Conservation (phyloP, 1,140 invertebrate species). For the Varroa destructor region DNA sequence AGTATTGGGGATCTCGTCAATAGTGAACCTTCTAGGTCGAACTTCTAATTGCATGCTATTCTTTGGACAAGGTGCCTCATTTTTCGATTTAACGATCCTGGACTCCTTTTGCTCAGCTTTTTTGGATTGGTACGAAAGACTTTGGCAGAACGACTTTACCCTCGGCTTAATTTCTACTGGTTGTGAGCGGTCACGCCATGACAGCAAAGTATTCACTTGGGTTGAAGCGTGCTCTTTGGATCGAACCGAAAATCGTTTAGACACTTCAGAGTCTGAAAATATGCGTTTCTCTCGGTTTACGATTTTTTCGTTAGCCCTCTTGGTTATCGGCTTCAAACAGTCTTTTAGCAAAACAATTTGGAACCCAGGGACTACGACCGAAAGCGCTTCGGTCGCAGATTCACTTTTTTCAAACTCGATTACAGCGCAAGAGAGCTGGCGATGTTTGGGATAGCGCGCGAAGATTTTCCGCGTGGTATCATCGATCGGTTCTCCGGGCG, state of each 20-base stretch:
- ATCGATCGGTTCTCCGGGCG: constrained; percentile 44
- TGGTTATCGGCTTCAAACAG: neutral
- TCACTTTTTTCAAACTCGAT: constrained; percentile 62
- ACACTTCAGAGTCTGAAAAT: constrained; percentile 28
- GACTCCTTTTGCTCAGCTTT: constrained; percentile 73
- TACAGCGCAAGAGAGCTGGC: constrained; percentile 30
- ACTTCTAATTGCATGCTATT: constrained; percentile 41
- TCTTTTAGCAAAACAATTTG: constrained; percentile 31
- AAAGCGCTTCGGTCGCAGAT: constrained; percentile 61
- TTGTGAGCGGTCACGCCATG: constrained; percentile 44
- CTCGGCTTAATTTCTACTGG: constrained; percentile 71
- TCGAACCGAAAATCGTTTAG: constrained; percentile 15
- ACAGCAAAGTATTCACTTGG: constrained; percentile 16
- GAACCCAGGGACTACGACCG: constrained; percentile 41
- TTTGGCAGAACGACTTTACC: constrained; percentile 70
- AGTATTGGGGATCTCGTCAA: constrained; percentile 51
- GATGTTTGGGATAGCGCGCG: constrained; percentile 47
- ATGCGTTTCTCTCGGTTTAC: constrained; percentile 33
- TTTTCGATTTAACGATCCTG: no score
- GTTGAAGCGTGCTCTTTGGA: constrained; percentile 28
- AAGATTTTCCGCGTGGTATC: constrained; percentile 31
- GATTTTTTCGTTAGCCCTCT: constrained; percentile 26
- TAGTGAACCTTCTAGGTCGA: constrained; percentile 60
- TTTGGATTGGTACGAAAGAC: constrained; percentile 69
- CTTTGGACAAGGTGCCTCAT: neutral